Evolutionary conservation across 2,888 invertebrate genomes (phyloP).

Genomic region (Melanotus villosus): DNA sequence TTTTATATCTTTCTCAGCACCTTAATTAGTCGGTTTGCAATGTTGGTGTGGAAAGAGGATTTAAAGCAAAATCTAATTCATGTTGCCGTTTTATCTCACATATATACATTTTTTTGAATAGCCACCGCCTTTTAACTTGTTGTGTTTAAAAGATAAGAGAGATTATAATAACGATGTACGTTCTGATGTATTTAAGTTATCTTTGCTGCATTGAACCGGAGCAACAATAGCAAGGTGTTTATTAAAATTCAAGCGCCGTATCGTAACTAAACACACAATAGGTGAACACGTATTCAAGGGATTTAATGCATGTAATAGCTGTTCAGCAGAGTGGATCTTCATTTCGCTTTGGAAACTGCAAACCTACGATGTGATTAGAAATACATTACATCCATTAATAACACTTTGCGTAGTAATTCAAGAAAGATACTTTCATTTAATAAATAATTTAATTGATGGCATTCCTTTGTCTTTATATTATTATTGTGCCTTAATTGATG

Average conservation of each 20-base stretch:
- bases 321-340: constrained; percentile 37
- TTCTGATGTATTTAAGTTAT: constrained; percentile 27
- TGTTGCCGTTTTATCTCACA: constrained; percentile 4
- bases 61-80: neutral
- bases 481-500: no score
- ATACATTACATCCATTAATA: neutral
- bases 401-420: no score
- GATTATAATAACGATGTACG: constrained; percentile 28
- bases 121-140: neutral
- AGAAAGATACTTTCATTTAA: no score
- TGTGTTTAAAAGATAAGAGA: constrained; percentile 6
- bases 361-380: neutral
- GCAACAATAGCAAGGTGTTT: constrained; percentile 35
- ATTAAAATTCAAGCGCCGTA: constrained; percentile 44
- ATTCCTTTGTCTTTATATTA: no score
- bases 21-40: constrained; percentile 5
- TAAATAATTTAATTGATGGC: no score
- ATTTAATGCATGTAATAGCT: constrained; percentile 39
- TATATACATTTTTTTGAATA: constrained; percentile 12
- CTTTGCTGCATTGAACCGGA: constrained; percentile 11
- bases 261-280: constrained; percentile 37
- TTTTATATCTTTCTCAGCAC: constrained; percentile 6
- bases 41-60: neutral
- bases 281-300: constrained; percentile 38
- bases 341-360: constrained; percentile 2